Percentiles rank a stretch among this genome's conserved stretches.
Conservation (phyloP, 2,888 invertebrate genomes). For the Drosophila merina region DNA sequence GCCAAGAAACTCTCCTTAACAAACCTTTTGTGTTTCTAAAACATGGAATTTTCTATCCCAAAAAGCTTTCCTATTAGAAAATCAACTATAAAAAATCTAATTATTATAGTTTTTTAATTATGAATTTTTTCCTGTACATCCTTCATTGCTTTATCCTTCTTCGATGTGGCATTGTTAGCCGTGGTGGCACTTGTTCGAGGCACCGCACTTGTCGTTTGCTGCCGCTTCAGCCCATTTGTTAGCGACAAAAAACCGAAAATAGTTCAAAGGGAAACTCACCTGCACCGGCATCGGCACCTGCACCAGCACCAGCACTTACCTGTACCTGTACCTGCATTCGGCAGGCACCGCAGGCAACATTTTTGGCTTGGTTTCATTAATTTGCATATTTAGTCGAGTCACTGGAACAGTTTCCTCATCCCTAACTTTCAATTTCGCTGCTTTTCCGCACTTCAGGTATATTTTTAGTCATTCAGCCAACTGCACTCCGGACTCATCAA, state of each 20-base stretch:
- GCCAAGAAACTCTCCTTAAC: no score
- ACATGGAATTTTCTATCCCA: no score
- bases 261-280: conserved; percentile 67
- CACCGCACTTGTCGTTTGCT: conserved; percentile 45
- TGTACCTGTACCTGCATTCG: conserved; percentile 17
- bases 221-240: conserved; percentile 52
- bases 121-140: conserved; percentile 3
- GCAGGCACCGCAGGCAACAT: conserved; percentile 27
- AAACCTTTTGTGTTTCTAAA: no score
- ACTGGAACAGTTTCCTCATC: conserved; percentile 21
- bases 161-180: conserved; percentile 68
- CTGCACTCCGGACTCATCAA: conserved; percentile 61
- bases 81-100: no score
- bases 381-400: conserved; percentile 72
- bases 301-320: conserved; percentile 17
- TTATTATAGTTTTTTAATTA: not conserved
- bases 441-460: conserved; percentile 24
- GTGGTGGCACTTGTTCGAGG: conserved; percentile 61
- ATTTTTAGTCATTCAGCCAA: conserved; percentile 58
- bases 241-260: conserved; percentile 57
- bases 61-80: no score
- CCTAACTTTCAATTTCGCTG: conserved; percentile 26
- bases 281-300: conserved; percentile 16
- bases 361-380: conserved; percentile 66
- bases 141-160: not conserved